Conservation (phyloP, 2,797 vertebrate species). For the Hyperoplus lanceolatus region DNA sequence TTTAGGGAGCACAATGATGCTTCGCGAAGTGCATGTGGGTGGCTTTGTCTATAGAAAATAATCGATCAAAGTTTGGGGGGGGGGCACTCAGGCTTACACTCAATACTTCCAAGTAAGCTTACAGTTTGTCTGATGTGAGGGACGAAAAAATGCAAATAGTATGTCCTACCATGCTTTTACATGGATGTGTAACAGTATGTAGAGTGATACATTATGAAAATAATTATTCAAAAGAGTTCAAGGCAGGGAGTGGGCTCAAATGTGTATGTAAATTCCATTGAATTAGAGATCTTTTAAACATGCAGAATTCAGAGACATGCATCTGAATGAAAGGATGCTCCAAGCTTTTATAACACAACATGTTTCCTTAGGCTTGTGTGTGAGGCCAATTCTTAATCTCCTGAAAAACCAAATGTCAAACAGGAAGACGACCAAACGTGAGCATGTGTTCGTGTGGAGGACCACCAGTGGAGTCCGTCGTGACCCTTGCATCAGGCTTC, state of each 20-base stretch:
- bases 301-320: slow-evolving; percentile 15
- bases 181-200: slow-evolving; percentile 44
- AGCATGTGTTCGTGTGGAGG: slow-evolving; percentile 1
- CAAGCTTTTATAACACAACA: neutral
- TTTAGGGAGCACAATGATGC: slow-evolving; percentile 70
- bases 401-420: slow-evolving; percentile 24
- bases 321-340: slow-evolving; percentile 11
- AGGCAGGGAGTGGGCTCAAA: slow-evolving; percentile 37
- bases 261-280: slow-evolving; percentile 47
- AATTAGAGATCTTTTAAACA: slow-evolving; percentile 37
- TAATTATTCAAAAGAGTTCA: slow-evolving; percentile 59
- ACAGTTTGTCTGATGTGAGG: slow-evolving; percentile 43
- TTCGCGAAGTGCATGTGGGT: slow-evolving; percentile 73
- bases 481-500: slow-evolving; percentile 37
- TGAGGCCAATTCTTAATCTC: slow-evolving; percentile 4
- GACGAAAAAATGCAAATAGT: slow-evolving; percentile 47
- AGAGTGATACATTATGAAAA: slow-evolving; percentile 31
- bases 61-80: slow-evolving; percentile 42
- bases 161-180: slow-evolving; percentile 33
- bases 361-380: neutral
- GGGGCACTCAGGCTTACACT: slow-evolving; percentile 18
- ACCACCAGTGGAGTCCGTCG: slow-evolving; percentile 45
- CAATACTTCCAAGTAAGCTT: slow-evolving; percentile 30
- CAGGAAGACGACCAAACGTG: neutral
- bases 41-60: slow-evolving; percentile 50